Base-by-base conservation (phyloP, 1,140 invertebrate species). In the Centruroides vittatus region DNA sequence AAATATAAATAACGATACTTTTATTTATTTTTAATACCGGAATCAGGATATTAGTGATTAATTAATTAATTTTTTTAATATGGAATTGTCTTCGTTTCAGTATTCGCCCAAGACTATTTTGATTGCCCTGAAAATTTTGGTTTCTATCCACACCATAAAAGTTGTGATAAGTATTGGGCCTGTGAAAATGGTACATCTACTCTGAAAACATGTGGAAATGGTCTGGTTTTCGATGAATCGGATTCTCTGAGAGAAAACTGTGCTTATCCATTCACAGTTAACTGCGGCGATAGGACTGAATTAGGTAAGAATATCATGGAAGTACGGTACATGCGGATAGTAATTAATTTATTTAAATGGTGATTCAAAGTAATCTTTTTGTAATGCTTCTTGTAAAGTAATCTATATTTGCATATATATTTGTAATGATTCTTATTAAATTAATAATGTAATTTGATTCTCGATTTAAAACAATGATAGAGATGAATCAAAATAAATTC, bases 131-230 rank as follows among this genome's bases (percentile, higher is more conserved):
- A 94, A 72, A 89, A 93, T 73, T 93, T 89, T 71, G 92, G 92
- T 8, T 94, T 93, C 78, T 94, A 89, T 88, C 62, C 91, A 90
- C 75, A 85, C 85, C 69, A 75, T 78, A 62, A 65, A 41, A 89
- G 86, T 35, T 95, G 92, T 73, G 92, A 95, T 78, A 94, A 94
- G 76, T 95, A 94, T 75, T 94, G 88, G 87, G 91, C 93, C 71
- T 95, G 91, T 73, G 89, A 93, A 73, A 89, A 89, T 69, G 86
- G 86, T 65, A 83, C 80, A 2, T 86, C 89, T 60, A 88, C 91
- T 67, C 76, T 94, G 62, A 93, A 93, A 74, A 90, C 89, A 41
- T 94, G 92, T 76, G 91, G 91, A 50, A 95, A 95, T 71, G 92
- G 92, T 53, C 80, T 95, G 47, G 90, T 90, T 58, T 95, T 95